These are phyloP conservation scores for Mormyrus iriodes DNA, from an alignment of 2,113 vertebrate species.

Conservation along the genomic window DNA sequence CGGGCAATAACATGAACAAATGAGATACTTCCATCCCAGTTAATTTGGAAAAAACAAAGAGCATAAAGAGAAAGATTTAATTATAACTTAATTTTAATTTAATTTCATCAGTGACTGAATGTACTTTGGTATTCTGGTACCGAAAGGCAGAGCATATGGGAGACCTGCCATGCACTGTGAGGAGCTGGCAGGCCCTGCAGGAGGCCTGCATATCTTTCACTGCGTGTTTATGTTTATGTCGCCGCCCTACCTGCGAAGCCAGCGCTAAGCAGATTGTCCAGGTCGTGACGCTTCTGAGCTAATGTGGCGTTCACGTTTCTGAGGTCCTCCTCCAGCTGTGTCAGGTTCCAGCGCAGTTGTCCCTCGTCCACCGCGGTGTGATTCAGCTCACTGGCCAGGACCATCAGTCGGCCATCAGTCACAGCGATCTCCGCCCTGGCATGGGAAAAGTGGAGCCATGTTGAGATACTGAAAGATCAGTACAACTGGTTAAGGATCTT, in stretches of 20 bases:
- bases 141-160: neutral
- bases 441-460: neutral
- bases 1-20: neutral
- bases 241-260: constrained; percentile 60
- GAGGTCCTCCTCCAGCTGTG: constrained; percentile 45
- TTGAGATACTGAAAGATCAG: neutral
- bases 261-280: constrained; percentile 45
- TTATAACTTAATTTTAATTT: too few relatives aligned
- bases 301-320: constrained; percentile 58
- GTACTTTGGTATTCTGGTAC: neutral
- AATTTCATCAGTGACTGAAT: neutral
- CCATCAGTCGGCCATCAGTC: constrained; percentile 52
- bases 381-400: constrained; percentile 46
- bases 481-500: neutral
- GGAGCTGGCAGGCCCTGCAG: neutral
- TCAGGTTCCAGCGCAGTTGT: constrained; percentile 39
- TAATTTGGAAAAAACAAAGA: neutral
- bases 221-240: neutral
- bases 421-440: constrained; percentile 57
- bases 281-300: constrained; percentile 38
- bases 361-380: constrained; percentile 28
- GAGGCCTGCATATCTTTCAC: neutral
- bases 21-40: neutral
- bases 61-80: neutral
- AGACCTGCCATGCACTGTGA: neutral